Evolutionary conservation across 2,797 vertebrate species (phyloP).

Genomic region (Pipistrellus pipistrellus): DNA sequence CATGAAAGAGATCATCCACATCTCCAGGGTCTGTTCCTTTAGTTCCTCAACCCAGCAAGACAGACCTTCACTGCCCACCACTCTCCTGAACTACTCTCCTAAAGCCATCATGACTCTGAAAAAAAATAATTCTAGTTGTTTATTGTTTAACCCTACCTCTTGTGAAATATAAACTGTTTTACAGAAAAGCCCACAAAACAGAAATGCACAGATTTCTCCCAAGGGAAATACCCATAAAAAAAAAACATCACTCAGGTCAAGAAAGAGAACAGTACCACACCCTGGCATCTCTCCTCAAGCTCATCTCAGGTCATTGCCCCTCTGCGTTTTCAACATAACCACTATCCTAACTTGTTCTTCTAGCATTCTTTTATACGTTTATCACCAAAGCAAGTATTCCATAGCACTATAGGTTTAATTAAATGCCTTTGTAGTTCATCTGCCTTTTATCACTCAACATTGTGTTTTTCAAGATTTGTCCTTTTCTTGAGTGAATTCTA

Average conservation of each 20-base stretch:
- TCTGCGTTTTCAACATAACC: background rate
- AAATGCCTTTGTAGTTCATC: background rate
- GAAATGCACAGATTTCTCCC: background rate
- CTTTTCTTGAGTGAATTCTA: background rate
- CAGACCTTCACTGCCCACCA: background rate
- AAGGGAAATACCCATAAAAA: background rate
- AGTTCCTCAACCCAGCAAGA: background rate
- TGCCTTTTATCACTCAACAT: background rate
- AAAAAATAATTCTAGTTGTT: background rate
- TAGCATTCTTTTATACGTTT: background rate
- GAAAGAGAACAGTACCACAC: background rate
- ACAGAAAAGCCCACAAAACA: background rate
- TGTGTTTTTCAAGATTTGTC: background rate
- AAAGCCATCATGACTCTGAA: background rate
- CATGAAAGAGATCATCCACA: background rate
- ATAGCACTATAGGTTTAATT: background rate
- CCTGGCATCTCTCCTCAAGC: background rate
- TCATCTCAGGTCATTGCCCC: background rate
- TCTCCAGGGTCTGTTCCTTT: background rate
- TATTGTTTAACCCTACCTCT: slow-evolving; percentile 10
- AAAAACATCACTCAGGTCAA: background rate
- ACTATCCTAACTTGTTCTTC: background rate
- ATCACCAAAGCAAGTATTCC: background rate
- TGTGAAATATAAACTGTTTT: slow-evolving; percentile 2
- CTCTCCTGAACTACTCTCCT: background rate